Percentiles rank a stretch among this genome's conserved stretches.
Conservation (phyloP, 2,888 invertebrate genomes). For the Sisyra terminalis region DNA sequence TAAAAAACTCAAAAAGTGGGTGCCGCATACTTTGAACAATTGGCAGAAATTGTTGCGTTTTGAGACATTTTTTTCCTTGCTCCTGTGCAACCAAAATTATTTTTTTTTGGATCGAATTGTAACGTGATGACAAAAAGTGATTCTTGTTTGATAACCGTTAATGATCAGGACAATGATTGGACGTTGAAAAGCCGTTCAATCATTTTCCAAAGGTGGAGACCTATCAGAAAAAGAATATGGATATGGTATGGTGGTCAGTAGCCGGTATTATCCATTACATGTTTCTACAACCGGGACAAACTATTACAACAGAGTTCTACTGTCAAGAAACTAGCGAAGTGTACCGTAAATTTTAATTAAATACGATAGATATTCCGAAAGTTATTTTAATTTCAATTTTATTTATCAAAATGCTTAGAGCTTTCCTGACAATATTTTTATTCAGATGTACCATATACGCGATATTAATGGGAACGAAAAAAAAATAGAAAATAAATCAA, state of each 20-base stretch:
- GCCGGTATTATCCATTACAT: slow-evolving; percentile 11
- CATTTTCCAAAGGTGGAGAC: no score
- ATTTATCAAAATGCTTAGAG: no score
- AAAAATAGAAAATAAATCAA: no score
- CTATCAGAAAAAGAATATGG: slow-evolving; percentile 13
- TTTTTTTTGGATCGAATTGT: background rate
- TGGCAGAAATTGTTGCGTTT: no score
- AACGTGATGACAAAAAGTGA: background rate
- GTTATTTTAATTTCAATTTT: no score
- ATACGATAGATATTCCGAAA: no score
- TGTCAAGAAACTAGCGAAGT: no score
- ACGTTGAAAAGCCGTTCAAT: slow-evolving; percentile 7
- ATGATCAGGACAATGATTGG: background rate
- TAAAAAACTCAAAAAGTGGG: background rate
- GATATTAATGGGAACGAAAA: no score
- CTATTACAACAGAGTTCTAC: background rate
- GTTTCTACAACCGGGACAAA: slow-evolving; percentile 3
- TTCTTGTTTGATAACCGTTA: background rate
- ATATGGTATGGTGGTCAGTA: slow-evolving; percentile 12
- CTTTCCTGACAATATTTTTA: no score
- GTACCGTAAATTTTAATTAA: no score
- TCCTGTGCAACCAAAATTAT: background rate
- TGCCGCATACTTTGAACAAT: background rate
- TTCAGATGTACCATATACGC: no score
- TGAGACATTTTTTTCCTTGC: background rate